Evolutionary conservation across 2,888 invertebrate species (phyloP), one percentile per base, ranked within the genome.

Genomic region (Rhingia rostrata): DNA sequence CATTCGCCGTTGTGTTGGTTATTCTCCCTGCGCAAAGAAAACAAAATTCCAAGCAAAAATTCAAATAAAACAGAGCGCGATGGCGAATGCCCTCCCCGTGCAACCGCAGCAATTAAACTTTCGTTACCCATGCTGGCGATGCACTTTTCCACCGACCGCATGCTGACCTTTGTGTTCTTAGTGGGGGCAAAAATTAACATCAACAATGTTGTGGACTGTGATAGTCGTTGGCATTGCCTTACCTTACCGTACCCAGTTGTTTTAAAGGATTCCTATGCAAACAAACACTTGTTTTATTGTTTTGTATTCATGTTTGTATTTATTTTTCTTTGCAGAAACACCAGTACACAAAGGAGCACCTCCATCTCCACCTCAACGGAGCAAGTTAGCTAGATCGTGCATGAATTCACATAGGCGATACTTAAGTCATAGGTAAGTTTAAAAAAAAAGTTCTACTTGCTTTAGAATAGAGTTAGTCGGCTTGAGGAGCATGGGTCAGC

Each of bases 281-380:
- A 4, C 47, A 12, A 2, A 47, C 7, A 64, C 22, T 14, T 39
- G 7, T 51, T 54, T 41, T 45, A 45, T 12, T 51, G 22, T 6
- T 32, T 12, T 32, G 10, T 53, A 4, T 66, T 61, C 2, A 22
- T 22, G 22, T 22, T 54, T 67, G 84, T 60, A 9, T 35, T 47
- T 32, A 32, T 87, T 87, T n/a, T 81, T 87, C 91, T 88, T 95
- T 94, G 0, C 94, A 97, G 97, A 97, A 95, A 96, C 95, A 96
- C 95, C 96, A 96, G 96, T 96, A 96, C 96, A 96, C 95, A 95
- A 96, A 95, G 95, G 95, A 96, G 96, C 94, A 93, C 94, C 94
- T 93, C 94, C 94, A 94, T 92, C 93, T 92, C 92, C 92, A 91
- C 93, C 93, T 93, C 93, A 94, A 93, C 94, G 94, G 93, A 93